These are phyloP conservation scores for Pheucticus melanocephalus DNA, from an alignment of 2,113 vertebrate genomes.

Conservation along the genomic window DNA sequence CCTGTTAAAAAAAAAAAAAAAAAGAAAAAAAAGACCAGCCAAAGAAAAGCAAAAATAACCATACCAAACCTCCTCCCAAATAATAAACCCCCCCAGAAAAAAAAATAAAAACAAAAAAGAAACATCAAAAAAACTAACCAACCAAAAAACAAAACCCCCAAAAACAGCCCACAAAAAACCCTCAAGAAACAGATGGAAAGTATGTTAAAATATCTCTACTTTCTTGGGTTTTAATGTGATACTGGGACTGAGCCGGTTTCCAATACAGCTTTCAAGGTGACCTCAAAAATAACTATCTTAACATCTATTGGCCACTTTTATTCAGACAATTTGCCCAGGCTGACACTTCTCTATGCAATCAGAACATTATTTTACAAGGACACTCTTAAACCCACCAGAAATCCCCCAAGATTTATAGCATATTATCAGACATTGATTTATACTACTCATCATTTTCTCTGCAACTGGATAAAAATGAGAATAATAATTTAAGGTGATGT, in stretches of 20 bases:
- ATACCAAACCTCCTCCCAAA: neutral
- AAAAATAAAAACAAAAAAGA: neutral
- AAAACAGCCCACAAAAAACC: no score
- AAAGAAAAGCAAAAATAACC: neutral
- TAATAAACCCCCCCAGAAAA: neutral
- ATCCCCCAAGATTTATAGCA: neutral
- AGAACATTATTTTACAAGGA: constrained; percentile 22
- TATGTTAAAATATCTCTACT: neutral
- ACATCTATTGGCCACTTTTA: neutral
- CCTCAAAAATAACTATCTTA: neutral
- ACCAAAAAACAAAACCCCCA: neutral
- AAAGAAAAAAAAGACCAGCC: neutral
- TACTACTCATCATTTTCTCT: neutral
- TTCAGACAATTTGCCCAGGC: constrained; percentile 16
- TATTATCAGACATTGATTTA: constrained; percentile 20
- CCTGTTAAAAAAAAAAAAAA: neutral
- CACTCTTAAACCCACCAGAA: neutral
- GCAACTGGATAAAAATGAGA: neutral
- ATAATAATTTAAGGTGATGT: neutral
- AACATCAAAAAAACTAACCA: neutral
- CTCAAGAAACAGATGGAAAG: neutral
- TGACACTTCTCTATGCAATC: neutral
- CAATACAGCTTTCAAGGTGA: constrained; percentile 15
- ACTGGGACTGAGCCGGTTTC: neutral
- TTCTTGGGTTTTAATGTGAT: neutral